Percentiles rank a stretch among this genome's conserved stretches.
phyloP scores from a whole-genome alignment of 2,113 vertebrate species.

The Chinchilla lanigera region DNA sequence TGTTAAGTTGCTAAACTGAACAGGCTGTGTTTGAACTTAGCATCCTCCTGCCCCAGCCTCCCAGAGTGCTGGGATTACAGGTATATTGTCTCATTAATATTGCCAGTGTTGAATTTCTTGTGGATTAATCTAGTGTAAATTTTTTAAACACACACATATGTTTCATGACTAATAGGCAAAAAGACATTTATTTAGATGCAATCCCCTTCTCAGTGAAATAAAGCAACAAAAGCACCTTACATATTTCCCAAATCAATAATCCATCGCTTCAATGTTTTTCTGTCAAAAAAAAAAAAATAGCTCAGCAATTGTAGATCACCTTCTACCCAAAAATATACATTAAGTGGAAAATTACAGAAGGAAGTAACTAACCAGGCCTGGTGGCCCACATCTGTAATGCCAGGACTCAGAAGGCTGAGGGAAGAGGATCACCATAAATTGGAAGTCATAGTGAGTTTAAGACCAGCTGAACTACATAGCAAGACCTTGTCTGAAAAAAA shows the following conservation, averaged over 20 bases:
- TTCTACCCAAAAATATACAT: neutral
- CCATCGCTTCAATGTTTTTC: neutral
- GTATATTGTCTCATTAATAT: slow-evolving; percentile 9
- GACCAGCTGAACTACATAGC: neutral
- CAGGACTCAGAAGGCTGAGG: neutral
- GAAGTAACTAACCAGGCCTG: neutral
- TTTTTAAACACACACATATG: neutral
- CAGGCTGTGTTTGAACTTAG: neutral
- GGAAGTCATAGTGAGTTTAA: neutral
- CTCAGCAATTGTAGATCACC: neutral
- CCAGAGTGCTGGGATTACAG: neutral
- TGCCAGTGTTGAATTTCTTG: slow-evolving; percentile 47
- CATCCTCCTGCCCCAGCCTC: neutral
- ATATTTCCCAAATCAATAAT: neutral
- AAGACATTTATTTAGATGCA: neutral
- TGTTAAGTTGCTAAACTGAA: neutral
- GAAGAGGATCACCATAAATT: neutral
- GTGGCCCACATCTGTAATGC: neutral
- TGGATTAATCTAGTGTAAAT: slow-evolving; percentile 3
- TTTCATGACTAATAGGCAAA: neutral
- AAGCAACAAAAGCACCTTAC: neutral
- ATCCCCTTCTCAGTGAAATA: neutral
- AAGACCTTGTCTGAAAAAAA: neutral
- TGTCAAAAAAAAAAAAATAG: neutral
- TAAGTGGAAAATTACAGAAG: neutral